These are phyloP conservation scores for Heliothis virescens DNA, from an alignment of 1,140 invertebrate species.

Conservation along the genomic window DNA sequence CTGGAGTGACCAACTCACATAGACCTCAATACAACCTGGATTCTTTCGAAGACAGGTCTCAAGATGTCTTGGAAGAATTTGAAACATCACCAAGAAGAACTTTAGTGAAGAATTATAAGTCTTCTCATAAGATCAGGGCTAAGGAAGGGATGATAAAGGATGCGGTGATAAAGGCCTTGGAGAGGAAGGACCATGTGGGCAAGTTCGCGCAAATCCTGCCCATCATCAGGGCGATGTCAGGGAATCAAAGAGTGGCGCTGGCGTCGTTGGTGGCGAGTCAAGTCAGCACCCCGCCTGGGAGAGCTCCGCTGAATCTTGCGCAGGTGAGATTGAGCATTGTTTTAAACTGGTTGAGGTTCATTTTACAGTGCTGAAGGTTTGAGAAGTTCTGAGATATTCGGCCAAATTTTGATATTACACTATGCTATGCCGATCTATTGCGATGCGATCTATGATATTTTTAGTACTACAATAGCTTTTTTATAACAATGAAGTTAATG, in stretches of 20 bases:
- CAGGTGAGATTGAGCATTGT: slow-evolving; percentile 76
- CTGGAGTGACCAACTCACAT: slow-evolving; percentile 81
- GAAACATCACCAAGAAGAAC: slow-evolving; percentile 64
- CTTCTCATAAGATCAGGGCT: slow-evolving; percentile 76
- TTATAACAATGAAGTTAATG: too few species aligned
- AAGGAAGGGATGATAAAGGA: slow-evolving; percentile 85
- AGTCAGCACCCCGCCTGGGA: slow-evolving; percentile 84
- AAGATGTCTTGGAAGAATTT: slow-evolving; percentile 58
- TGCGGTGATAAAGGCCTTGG: slow-evolving; percentile 81
- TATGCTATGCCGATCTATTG: too few species aligned
- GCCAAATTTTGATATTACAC: too few species aligned
- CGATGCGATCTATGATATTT: too few species aligned
- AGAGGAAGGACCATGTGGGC: slow-evolving; percentile 82
- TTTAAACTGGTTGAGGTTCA: not conserved
- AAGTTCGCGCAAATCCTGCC: slow-evolving; percentile 88
- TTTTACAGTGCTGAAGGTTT: too few species aligned
- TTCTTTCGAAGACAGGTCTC: slow-evolving; percentile 69
- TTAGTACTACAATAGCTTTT: too few species aligned
- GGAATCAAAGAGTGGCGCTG: slow-evolving; percentile 87
- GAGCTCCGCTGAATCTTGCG: slow-evolving; percentile 81
- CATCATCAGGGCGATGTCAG: slow-evolving; percentile 88
- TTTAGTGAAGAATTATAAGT: slow-evolving; percentile 76
- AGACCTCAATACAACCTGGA: slow-evolving; percentile 82
- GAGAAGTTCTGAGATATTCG: too few species aligned
- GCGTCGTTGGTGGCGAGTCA: slow-evolving; percentile 88